Conservation (phyloP, 2,113 vertebrate genomes). For the Trichechus manatus region DNA sequence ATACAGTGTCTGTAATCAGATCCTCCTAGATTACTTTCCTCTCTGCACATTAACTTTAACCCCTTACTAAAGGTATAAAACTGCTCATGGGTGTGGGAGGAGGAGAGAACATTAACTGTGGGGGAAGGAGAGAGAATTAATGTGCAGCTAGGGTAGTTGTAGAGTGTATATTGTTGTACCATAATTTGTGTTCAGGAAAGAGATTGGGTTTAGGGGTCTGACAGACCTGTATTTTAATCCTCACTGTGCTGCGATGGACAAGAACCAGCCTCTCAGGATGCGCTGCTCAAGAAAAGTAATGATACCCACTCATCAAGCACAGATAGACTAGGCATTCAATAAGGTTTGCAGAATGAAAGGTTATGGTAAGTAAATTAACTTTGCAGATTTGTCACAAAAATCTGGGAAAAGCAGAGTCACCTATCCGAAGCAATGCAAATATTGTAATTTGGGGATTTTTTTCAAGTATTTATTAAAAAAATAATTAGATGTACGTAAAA, state of each 20-base stretch:
- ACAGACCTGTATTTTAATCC: background rate
- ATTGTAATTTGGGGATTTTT: background rate
- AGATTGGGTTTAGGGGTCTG: background rate
- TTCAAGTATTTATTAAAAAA: background rate
- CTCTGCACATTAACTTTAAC: background rate
- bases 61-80: background rate
- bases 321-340: background rate
- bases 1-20: background rate
- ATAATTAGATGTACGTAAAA: background rate
- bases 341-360: background rate
- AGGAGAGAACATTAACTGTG: background rate
- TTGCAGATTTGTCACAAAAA: constrained; percentile 5
- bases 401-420: background rate
- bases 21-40: background rate
- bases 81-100: background rate
- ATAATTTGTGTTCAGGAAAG: background rate
- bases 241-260: background rate
- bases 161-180: background rate
- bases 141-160: background rate
- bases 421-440: background rate
- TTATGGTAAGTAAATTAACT: background rate
- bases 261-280: background rate
- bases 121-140: background rate
- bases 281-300: background rate
- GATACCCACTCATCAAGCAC: background rate